phyloP scores from a whole-genome alignment of 2,797 vertebrate species.

The Nothura maculosa region DNA sequence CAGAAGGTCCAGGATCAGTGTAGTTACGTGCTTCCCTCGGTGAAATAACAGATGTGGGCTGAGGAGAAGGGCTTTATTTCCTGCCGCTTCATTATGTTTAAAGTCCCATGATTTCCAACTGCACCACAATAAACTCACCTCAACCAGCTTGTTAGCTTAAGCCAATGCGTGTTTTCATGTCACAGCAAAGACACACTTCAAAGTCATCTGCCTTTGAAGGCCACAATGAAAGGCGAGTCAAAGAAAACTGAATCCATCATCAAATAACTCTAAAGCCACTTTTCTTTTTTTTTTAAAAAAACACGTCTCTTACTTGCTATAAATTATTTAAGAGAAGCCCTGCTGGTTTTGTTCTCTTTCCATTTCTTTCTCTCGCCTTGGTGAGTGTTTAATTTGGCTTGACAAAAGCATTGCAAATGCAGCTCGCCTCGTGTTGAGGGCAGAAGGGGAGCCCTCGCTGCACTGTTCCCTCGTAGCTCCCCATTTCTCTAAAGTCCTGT shows the following conservation, averaged over 20 bases:
- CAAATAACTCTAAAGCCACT: slow-evolving; percentile 3
- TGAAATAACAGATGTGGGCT: not conserved
- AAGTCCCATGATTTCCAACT: not conserved
- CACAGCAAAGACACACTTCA: slow-evolving; percentile 46
- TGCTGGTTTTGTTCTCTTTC: slow-evolving; percentile 5
- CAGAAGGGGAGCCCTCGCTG: not conserved
- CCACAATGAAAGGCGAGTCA: slow-evolving; percentile 45
- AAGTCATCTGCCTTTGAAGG: slow-evolving; percentile 45
- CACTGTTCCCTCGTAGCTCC: not conserved
- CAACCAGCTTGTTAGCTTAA: not conserved
- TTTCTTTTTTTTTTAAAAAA: not conserved
- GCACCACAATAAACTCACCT: not conserved
- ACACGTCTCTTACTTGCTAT: slow-evolving; percentile 15
- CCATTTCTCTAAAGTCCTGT: not conserved
- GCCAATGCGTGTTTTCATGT: slow-evolving; percentile 14
- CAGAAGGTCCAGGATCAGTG: not conserved
- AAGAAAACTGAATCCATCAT: slow-evolving; percentile 31
- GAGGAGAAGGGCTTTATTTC: not conserved
- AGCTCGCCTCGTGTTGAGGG: not conserved
- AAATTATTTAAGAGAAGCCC: slow-evolving; percentile 48
- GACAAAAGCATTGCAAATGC: not conserved
- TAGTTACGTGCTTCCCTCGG: not conserved
- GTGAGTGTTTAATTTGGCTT: not conserved
- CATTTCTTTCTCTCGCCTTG: not conserved
- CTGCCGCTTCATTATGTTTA: not conserved